Percentiles rank a stretch among this genome's conserved stretches.
These are phyloP conservation scores for Eubucco bourcierii DNA, from an alignment of 2,113 vertebrate genomes.

Conservation along the genomic window DNA sequence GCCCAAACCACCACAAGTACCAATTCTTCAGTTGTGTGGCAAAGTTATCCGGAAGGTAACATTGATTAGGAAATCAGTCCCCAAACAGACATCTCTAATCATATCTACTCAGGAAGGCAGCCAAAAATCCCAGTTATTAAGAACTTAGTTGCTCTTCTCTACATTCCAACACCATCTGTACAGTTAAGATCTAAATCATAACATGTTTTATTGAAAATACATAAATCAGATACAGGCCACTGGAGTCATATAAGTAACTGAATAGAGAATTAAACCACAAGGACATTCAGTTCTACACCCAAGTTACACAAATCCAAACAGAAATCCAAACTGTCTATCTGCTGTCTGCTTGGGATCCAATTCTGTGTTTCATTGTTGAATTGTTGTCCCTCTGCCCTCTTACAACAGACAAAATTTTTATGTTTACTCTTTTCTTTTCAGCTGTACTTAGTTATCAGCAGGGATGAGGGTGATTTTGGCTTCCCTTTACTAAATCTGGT, in stretches of 20 bases:
- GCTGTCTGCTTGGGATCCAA: neutral
- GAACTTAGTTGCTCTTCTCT: neutral
- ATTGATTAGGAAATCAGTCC: neutral
- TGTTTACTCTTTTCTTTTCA: neutral
- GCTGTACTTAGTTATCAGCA: neutral
- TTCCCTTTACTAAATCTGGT: neutral
- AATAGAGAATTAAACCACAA: constrained; percentile 4
- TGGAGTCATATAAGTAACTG: neutral
- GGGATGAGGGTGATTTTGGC: neutral
- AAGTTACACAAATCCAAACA: constrained; percentile 10
- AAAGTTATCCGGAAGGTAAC: neutral
- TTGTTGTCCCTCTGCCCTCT: neutral
- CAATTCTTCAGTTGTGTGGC: neutral
- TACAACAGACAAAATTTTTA: neutral
- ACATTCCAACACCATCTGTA: neutral
- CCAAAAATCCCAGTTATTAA: neutral
- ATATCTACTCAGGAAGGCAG: neutral
- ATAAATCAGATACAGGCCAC: neutral
- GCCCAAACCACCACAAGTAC: neutral
- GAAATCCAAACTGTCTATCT: neutral
- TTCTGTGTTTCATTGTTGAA: neutral
- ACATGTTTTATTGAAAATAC: neutral
- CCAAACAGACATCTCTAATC: neutral
- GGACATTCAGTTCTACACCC: constrained; percentile 27
- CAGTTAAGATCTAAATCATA: constrained; percentile 15